Conservation (phyloP, 2,888 invertebrate species). For the Notodonta dromedarius region DNA sequence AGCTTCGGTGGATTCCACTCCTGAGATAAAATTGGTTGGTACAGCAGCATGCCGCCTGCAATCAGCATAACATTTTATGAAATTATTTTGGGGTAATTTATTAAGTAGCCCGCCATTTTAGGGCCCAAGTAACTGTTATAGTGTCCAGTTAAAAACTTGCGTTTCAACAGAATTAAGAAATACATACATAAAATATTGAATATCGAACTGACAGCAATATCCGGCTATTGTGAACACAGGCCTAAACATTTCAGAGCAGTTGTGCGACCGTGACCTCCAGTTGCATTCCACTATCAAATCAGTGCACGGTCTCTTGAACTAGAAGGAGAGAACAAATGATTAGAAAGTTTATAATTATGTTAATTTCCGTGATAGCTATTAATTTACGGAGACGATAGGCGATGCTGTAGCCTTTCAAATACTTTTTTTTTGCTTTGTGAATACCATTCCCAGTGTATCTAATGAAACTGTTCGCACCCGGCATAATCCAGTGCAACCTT, state of each 20-base stretch:
- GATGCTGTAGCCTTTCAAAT: no score
- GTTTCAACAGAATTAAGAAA: no score
- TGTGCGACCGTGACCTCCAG: constrained; percentile 60
- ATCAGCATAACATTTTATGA: constrained; percentile 9
- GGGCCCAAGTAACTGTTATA: no score
- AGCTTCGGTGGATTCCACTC: constrained; percentile 54
- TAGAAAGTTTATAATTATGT: neutral
- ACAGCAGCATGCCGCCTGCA: constrained; percentile 46
- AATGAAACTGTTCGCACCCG: no score
- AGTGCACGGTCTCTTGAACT: constrained; percentile 67
- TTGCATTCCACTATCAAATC: constrained; percentile 53
- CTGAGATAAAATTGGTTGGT: constrained; percentile 51
- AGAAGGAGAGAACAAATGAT: constrained; percentile 15
- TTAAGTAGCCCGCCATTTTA: no score
- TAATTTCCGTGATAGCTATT: neutral
- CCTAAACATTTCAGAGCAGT: constrained; percentile 66
- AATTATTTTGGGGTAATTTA: neutral
- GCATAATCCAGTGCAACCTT: no score
- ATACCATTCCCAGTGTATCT: no score
- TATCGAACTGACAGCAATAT: constrained; percentile 71
- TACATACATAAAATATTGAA: constrained; percentile 60
- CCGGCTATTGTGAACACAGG: constrained; percentile 54
- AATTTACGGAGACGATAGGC: no score
- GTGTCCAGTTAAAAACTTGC: no score
- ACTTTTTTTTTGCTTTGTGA: no score